phyloP scores from a whole-genome alignment of 2,797 vertebrate species.

The Poeciliopsis infans region DNA sequence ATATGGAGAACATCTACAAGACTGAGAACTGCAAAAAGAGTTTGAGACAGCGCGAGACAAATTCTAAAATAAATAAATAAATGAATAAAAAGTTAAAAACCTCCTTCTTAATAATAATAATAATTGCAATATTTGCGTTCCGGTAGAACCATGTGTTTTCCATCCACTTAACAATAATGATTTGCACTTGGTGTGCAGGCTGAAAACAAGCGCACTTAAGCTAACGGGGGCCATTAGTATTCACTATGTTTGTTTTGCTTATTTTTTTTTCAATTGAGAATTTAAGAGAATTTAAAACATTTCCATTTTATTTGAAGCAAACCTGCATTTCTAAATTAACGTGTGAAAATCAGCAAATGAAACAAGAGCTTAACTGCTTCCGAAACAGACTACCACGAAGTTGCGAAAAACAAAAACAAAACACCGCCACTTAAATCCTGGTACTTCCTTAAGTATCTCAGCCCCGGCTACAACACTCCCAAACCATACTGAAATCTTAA shows the following conservation, averaged over 20 bases:
- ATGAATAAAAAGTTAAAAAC: not conserved
- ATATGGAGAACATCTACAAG: not conserved
- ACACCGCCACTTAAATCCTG: constrained; percentile 2
- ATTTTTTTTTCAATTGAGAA: no score
- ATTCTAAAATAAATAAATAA: not conserved
- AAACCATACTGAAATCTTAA: not conserved
- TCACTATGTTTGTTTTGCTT: no score
- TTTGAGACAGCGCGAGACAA: not conserved
- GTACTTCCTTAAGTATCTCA: constrained; percentile 2
- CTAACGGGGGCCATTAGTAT: no score
- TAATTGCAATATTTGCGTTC: not conserved
- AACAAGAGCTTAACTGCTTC: not conserved
- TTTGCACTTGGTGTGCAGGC: not conserved
- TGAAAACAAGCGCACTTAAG: not conserved
- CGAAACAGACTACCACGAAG: not conserved
- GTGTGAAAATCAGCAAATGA: not conserved
- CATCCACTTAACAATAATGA: not conserved
- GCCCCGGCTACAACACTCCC: not conserved
- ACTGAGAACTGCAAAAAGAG: no score
- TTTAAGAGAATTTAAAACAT: not conserved
- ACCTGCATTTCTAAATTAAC: not conserved
- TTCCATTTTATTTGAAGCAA: not conserved
- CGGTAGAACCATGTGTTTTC: not conserved
- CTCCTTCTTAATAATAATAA: not conserved
- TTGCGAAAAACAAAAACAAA: not conserved